These are phyloP conservation scores for Drosophila ustulata DNA, from an alignment of 2,888 invertebrate species.

Conservation along the genomic window DNA sequence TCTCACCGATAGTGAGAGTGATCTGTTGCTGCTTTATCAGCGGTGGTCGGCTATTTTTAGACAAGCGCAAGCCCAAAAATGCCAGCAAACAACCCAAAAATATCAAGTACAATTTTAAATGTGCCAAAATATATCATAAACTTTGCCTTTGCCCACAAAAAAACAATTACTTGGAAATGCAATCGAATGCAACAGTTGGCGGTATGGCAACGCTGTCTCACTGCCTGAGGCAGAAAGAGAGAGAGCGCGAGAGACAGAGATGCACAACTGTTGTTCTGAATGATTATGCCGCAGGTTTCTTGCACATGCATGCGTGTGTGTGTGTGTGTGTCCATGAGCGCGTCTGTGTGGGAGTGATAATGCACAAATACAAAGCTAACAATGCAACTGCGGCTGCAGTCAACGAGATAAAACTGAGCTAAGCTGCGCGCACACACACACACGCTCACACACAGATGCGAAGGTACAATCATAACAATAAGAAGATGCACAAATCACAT, in stretches of 20 bases:
- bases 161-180: constrained; percentile 17
- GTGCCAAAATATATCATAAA: constrained; percentile 47
- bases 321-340: constrained; percentile 21
- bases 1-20: constrained; percentile 69
- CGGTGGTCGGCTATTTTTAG: constrained; percentile 56
- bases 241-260: constrained; percentile 20
- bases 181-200: constrained; percentile 22
- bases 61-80: constrained; percentile 40
- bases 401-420: constrained; percentile 50
- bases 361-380: constrained; percentile 49
- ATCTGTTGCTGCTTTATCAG: constrained; percentile 69
- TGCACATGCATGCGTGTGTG: constrained; percentile 2
- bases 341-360: constrained; percentile 52
- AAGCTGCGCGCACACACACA: constrained; percentile 11
- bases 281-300: constrained; percentile 56
- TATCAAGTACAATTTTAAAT: constrained; percentile 36
- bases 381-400: constrained; percentile 37
- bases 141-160: constrained; percentile 18
- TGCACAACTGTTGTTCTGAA: constrained; percentile 34
- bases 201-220: constrained; percentile 52
- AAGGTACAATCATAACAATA: constrained; percentile 36
- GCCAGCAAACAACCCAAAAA: constrained; percentile 40
- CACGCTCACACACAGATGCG: background rate
- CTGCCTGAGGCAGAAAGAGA: background rate
- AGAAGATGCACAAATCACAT: constrained; percentile 37